Evolutionary conservation across 2,888 invertebrate genomes (phyloP), one percentile per base, ranked within the genome.

Genomic region (Netelia inedita): DNA sequence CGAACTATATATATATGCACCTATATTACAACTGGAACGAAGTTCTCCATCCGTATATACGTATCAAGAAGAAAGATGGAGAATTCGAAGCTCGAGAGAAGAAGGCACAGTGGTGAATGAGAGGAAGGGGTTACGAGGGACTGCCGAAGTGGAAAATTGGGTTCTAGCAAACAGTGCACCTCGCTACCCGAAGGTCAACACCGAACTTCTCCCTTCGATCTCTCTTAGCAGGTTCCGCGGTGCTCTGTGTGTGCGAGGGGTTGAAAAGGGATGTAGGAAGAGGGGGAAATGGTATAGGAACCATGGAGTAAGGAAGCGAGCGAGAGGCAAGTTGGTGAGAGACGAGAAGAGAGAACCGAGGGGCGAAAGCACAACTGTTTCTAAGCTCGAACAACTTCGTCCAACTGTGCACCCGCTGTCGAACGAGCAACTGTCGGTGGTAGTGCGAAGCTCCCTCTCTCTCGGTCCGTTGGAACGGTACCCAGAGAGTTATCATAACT

Each of bases 401-500:
- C 72, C 73, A 84, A 84, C 83, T 79, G 83, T 82, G 71, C 55
- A 55, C 11, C 82, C 80, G 72, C 72, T 87, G 73, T 63, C 16
- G 55, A 69, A 59, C 63, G 80, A 83, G 72, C 78, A 80, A 76
- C 83, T 66, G 63, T 53, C 46, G 35, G 63, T 57, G 63, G 59
- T 63, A 23, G 66, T 59, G 46, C 83, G 19, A 71, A 71, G 65
- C 71, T 69, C 5, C 5, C 28, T 28, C 71, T 69, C 14, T 43
- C 28, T 19, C 50, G 65, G 79, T 11, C 55, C 43, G 57, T 61
- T 46, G 55, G 65, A 69, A 66, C 59, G 28, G 61, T 46, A 57
- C 55, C 5, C 55, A 76, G 73, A 83, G 79, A 88, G 88, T 90
- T 88, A 89, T 89, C 87, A 88, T 88, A 89, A 88, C 88, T 87